Percentiles rank a stretch among this genome's conserved stretches.
phyloP scores from a whole-genome alignment of 1,140 invertebrate species.

The Calephelis virginiensis region DNA sequence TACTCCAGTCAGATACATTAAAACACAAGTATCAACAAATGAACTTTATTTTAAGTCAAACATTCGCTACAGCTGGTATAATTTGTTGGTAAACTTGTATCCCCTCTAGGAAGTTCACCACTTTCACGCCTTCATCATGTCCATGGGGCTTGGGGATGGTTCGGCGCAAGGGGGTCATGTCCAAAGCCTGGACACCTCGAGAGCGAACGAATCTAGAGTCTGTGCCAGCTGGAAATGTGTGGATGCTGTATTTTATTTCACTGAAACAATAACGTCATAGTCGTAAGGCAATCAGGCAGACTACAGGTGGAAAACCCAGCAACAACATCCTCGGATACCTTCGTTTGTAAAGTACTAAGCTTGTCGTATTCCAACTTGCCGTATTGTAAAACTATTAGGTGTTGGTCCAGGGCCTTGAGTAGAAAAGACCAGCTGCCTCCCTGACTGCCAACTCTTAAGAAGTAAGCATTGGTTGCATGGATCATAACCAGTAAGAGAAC shows the following conservation, averaged over 20 bases:
- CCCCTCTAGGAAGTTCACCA: conserved; percentile 84
- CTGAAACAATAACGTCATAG: conserved; percentile 63
- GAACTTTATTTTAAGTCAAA: conserved; percentile 24
- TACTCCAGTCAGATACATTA: no score
- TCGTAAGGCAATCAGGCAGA: background rate
- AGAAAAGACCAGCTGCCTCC: no score
- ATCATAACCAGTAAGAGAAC: no score
- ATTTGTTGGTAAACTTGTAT: conserved; percentile 85
- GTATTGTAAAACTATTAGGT: no score
- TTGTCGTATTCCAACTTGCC: background rate
- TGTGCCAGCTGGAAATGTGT: conserved; percentile 64
- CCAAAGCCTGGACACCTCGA: conserved; percentile 84
- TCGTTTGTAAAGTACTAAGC: background rate
- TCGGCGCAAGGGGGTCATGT: conserved; percentile 89
- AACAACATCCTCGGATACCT: background rate
- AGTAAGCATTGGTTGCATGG: no score
- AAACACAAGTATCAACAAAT: no score
- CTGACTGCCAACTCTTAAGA: no score
- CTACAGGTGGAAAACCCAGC: background rate
- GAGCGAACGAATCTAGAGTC: conserved; percentile 59
- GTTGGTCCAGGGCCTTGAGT: no score
- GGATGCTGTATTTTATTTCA: conserved; percentile 49
- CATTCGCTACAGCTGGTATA: conserved; percentile 80
- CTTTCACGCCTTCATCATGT: conserved; percentile 87
- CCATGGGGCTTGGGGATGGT: conserved; percentile 87